phyloP scores from a whole-genome alignment of 92 coral and sea anemone species.

The Actinernus sp. region DNA sequence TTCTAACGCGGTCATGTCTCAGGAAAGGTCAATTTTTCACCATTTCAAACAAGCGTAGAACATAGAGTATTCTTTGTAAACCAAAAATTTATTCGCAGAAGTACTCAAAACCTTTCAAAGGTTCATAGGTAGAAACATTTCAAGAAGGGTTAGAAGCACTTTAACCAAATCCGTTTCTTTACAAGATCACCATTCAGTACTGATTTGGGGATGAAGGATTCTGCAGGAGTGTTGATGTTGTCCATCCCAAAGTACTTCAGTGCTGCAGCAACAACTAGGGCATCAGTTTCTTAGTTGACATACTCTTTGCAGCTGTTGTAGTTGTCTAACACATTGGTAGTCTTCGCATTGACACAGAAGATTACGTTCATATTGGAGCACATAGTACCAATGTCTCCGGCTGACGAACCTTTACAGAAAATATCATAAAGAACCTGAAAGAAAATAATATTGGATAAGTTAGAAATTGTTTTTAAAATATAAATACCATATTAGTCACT shows the following conservation, averaged over 20 bases:
- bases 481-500: too few relatives aligned
- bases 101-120: too few relatives aligned
- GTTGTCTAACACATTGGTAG: conserved; percentile 67
- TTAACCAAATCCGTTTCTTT: conserved; percentile 49
- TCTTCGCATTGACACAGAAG: conserved; percentile 55
- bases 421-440: conserved; percentile 45
- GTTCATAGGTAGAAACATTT: too few relatives aligned
- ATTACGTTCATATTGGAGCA: conserved; percentile 67
- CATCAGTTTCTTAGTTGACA: conserved; percentile 66
- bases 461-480: too few relatives aligned
- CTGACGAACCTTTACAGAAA: conserved; percentile 4
- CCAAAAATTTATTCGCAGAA: too few relatives aligned
- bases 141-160: too few relatives aligned
- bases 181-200: conserved; percentile 3
- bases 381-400: conserved; percentile 59
- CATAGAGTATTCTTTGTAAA: too few relatives aligned
- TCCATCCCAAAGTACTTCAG: conserved; percentile 59
- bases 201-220: conserved; percentile 44
- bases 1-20: too few relatives aligned
- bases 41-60: too few relatives aligned
- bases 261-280: conserved; percentile 49
- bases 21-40: too few relatives aligned
- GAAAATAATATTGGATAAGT: neutral
- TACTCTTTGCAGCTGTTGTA: conserved; percentile 55
- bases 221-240: conserved; percentile 14